These are phyloP conservation scores for Chondrilla cf. caribensis DNA, from an alignment of 37 sponge, comb jelly and placozoan species.

Conservation along the genomic window DNA sequence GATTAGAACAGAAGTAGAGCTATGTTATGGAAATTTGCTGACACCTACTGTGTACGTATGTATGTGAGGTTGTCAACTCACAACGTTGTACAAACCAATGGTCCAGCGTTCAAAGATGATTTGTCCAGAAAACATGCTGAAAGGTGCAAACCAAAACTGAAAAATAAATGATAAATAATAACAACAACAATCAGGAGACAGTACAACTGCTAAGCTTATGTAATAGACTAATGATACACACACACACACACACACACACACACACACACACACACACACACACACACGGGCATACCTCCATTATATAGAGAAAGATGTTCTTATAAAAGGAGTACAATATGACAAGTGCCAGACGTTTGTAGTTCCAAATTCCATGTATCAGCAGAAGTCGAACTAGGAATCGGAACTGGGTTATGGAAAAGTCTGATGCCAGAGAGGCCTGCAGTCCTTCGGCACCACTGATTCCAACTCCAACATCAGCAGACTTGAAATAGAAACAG, in stretches of 20 bases:
- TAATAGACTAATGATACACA: too few species aligned
- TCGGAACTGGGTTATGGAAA: constrained; percentile 82
- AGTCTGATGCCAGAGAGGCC: constrained; percentile 81
- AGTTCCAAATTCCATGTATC: constrained; percentile 91
- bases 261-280: neutral
- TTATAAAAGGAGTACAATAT: constrained; percentile 92
- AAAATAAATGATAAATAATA: neutral
- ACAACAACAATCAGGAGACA: too few species aligned
- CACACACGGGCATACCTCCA: constrained; percentile 62
- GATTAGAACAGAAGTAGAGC: too few species aligned
- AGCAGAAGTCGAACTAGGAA: constrained; percentile 77
- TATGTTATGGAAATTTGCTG: too few species aligned
- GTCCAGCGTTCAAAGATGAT: constrained; percentile 85
- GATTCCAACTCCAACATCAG: constrained; percentile 86
- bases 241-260: too few species aligned
- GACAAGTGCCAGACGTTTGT: constrained; percentile 68
- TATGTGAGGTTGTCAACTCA: too few species aligned
- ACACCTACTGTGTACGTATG: neutral
- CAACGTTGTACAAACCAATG: constrained; percentile 75
- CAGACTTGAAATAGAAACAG: constrained; percentile 41
- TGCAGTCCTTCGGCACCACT: constrained; percentile 84
- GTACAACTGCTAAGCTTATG: too few species aligned
- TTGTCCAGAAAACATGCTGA: constrained; percentile 85
- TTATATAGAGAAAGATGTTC: constrained; percentile 81
- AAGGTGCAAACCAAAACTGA: constrained; percentile 81